These are phyloP conservation scores for Pyrochroa serraticornis DNA, from an alignment of 2,888 invertebrate species.

Conservation along the genomic window DNA sequence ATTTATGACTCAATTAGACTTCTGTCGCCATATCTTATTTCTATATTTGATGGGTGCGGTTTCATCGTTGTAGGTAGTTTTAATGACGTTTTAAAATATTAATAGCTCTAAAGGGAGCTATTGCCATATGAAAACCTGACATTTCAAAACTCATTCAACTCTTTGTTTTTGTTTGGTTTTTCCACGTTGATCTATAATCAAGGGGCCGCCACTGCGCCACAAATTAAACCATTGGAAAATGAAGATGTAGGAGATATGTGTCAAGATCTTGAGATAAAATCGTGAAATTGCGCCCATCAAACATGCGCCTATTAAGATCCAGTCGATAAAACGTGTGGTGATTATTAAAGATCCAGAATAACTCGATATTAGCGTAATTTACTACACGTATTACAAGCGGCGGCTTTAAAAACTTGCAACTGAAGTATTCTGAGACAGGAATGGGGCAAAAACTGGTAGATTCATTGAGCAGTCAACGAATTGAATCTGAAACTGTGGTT, in stretches of 20 bases:
- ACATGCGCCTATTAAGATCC: conserved; percentile 26
- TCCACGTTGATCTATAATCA: not conserved
- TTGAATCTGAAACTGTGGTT: conserved; percentile 4
- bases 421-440: too few species aligned
- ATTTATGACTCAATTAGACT: too few species aligned
- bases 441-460: too few species aligned
- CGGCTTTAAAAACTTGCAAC: too few species aligned
- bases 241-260: conserved; percentile 22
- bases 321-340: conserved; percentile 17
- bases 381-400: not conserved
- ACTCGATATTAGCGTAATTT: conserved; percentile 14
- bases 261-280: conserved; percentile 19
- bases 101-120: conserved; percentile 13
- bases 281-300: conserved; percentile 27
- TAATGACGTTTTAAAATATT: conserved; percentile 21
- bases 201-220: not conserved
- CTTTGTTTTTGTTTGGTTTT: conserved; percentile 1
- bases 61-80: conserved; percentile 11
- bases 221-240: conserved; percentile 24
- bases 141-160: conserved; percentile 2
- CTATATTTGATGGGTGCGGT: conserved; percentile 11
- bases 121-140: conserved; percentile 12
- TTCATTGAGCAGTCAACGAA: not conserved
- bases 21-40: conserved; percentile 10
- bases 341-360: conserved; percentile 29